Percentiles rank a stretch among this genome's conserved stretches.
Conservation (phyloP, 2,888 invertebrate species). For the Geotrupes spiniger region DNA sequence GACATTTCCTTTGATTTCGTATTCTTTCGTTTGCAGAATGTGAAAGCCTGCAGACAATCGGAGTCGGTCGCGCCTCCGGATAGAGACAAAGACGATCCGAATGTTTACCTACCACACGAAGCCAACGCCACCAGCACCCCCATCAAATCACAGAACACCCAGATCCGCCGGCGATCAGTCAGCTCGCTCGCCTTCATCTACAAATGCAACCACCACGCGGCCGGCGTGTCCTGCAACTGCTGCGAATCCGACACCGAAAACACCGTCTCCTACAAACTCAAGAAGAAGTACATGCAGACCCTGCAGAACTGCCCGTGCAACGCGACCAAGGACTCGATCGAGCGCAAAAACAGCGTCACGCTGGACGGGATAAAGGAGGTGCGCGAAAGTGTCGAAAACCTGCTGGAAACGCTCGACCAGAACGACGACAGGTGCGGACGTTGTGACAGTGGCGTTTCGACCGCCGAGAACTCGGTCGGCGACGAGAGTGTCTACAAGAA, state of each 20-base stretch:
- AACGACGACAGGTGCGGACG: constrained; percentile 54
- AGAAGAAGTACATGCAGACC: constrained; percentile 49
- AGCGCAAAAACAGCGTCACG: constrained; percentile 46
- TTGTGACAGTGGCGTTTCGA: constrained; percentile 54
- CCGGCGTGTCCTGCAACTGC: constrained; percentile 50
- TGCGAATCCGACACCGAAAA: constrained; percentile 50
- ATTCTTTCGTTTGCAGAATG: constrained; percentile 14
- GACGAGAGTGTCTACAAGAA: constrained; percentile 52
- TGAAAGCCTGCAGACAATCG: constrained; percentile 12
- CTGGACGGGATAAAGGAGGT: constrained; percentile 52
- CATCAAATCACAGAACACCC: constrained; percentile 42
- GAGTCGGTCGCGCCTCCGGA: constrained; percentile 15
- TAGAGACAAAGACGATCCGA: constrained; percentile 17
- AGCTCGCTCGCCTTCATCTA: constrained; percentile 51
- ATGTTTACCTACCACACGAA: constrained; percentile 5
- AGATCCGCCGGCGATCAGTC: constrained; percentile 50
- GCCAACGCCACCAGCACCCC: constrained; percentile 50
- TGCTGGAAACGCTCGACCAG: constrained; percentile 51
- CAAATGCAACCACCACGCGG: constrained; percentile 51
- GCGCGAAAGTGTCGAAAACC: constrained; percentile 50
- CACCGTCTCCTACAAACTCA: constrained; percentile 47
- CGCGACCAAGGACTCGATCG: constrained; percentile 39
- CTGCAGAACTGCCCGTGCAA: constrained; percentile 39
- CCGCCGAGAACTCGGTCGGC: constrained; percentile 51
- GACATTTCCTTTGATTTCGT: neutral